Evolutionary conservation across 2,113 vertebrate species (phyloP), one percentile per base, ranked within the genome.

Genomic region (Cololabis saira): DNA sequence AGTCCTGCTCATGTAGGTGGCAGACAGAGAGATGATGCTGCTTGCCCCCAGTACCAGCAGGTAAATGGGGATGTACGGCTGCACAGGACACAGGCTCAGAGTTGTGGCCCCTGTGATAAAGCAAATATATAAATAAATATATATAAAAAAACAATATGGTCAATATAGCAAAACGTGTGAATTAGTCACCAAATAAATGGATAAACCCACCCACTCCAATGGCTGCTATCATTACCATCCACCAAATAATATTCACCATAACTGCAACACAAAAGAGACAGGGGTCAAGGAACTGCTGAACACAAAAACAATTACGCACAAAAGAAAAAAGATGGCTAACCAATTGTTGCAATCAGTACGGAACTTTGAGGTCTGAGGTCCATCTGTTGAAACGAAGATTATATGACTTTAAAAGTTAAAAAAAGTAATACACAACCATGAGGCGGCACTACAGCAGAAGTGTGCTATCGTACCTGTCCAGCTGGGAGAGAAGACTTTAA

Each of bases 21-120:
- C 4, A 60, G 17, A 19, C 51, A 90, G 49, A 37, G 73, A 53
- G 49, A 87, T 0, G 48, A 89, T 18, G 56, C 37, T 80, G 70
- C 1, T 18, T 1, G 33, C 47, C 33, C 90, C 90, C 41, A 88
- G 27, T 41, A 85, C 85, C 15, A 87, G 71, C 55, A 91, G 77
- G 68, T 81, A 91, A 67, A 91, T 60, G 54, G 90, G 88, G 45
- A 91, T 81, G n/a, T 57, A 10, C 1, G 80, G 76, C 27, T 91
- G 62, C 5, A 71, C 11, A 3, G 80, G 75, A 47, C 90, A 91
- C 0, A 0, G 0, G 5, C 5, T 1, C 49, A 88, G 14, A 63
- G 89, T 61, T 12, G 3, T 55, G 14, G 33, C 66, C 2, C 88
- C 90, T 91, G 2, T 18, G 42, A 64, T 14, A 5, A 22, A 53